Evolutionary conservation across 2,888 invertebrate species (phyloP).

Genomic region (Arge pagana): DNA sequence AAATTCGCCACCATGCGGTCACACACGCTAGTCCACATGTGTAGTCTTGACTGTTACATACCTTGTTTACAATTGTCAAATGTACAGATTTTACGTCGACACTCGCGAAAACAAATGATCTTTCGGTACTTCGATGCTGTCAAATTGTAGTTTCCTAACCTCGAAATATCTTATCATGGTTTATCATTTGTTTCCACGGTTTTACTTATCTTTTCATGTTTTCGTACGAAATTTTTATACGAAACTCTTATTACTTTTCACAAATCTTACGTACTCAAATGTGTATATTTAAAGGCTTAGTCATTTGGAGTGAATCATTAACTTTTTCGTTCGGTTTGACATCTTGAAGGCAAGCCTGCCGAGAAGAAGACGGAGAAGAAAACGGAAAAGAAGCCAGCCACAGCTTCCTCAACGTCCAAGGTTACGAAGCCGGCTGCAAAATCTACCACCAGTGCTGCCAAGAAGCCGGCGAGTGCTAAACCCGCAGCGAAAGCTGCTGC

Average conservation of each 20-base stretch:
- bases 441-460: conserved; percentile 59
- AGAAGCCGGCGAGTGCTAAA: conserved; percentile 55
- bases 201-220: too few relatives aligned
- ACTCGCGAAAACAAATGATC: too few relatives aligned
- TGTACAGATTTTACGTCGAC: too few relatives aligned
- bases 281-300: background rate
- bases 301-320: conserved; percentile 28
- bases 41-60: conserved; percentile 5
- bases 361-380: conserved; percentile 66
- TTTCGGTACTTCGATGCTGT: too few relatives aligned
- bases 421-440: conserved; percentile 54
- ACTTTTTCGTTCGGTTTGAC: conserved; percentile 57
- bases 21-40: conserved; percentile 11
- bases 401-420: conserved; percentile 53
- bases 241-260: too few relatives aligned
- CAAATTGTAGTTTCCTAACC: too few relatives aligned
- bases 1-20: conserved; percentile 11
- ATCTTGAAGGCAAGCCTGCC: conserved; percentile 45
- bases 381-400: conserved; percentile 58
- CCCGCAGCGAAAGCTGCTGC: conserved; percentile 41
- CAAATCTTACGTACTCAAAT: too few relatives aligned
- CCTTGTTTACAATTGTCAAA: background rate
- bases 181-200: too few relatives aligned
- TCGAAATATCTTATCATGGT: too few relatives aligned
- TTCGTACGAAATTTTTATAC: too few relatives aligned